phyloP scores from a whole-genome alignment of 1,140 invertebrate species.

The Leptopilina clavipes region DNA sequence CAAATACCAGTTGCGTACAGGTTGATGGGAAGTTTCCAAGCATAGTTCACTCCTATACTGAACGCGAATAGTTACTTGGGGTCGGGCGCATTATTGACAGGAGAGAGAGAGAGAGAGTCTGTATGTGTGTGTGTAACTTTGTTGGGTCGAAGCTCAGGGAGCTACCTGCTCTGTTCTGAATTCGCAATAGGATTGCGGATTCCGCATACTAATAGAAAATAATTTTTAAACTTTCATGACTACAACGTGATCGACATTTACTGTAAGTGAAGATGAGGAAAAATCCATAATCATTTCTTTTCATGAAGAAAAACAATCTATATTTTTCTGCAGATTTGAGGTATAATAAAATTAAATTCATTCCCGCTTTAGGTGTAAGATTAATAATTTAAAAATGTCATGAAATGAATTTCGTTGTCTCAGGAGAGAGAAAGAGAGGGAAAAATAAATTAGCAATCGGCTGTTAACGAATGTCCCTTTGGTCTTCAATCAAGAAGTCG shows the following conservation, averaged over 20 bases:
- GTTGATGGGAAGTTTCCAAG: not conserved
- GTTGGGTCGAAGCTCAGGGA: constrained; percentile 14
- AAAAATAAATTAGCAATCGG: constrained; percentile 13
- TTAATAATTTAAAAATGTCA: not conserved
- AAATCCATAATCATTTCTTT: not conserved
- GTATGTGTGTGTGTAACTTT: constrained; percentile 3
- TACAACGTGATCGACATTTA: not conserved
- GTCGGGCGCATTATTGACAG: not conserved
- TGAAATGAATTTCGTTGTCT: not conserved
- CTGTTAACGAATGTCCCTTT: constrained; percentile 30
- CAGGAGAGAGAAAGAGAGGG: not conserved
- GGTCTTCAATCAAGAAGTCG: constrained; percentile 31
- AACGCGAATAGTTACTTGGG: constrained; percentile 22
- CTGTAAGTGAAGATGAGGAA: not conserved
- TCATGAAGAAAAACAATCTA: not conserved
- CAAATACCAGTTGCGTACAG: not conserved
- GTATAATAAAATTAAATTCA: no score
- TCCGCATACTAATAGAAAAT: constrained; percentile 53
- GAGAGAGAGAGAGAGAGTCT: not conserved
- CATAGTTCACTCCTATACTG: constrained; percentile 4
- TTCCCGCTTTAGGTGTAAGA: no score
- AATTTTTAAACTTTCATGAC: constrained; percentile 49
- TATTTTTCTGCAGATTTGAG: not conserved
- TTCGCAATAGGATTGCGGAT: constrained; percentile 49
- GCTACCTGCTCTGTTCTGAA: constrained; percentile 40